Evolutionary conservation across 2,113 vertebrate species (phyloP).

Genomic region (Ariopsis seemanni): DNA sequence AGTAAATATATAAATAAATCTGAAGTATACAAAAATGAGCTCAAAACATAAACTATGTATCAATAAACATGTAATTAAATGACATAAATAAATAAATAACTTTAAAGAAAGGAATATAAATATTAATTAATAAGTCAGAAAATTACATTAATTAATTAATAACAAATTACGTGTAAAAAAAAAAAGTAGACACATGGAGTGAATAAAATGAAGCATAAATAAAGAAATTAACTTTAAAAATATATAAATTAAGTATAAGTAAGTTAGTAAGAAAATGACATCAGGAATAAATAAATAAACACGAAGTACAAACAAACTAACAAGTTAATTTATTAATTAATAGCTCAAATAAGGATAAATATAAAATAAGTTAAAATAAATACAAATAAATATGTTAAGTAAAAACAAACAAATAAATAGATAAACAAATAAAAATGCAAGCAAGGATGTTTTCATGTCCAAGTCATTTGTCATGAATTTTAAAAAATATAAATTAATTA

Average conservation of each 20-base stretch:
- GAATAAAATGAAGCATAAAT: too few species aligned
- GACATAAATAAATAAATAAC: too few species aligned
- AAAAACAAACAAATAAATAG: neutral
- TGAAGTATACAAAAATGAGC: neutral
- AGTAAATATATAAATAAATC: too few species aligned
- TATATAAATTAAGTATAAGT: neutral
- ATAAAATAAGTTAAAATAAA: neutral
- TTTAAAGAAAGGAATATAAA: too few species aligned
- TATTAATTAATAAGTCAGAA: too few species aligned
- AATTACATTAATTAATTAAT: too few species aligned
- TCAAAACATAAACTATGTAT: too few species aligned
- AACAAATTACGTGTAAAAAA: neutral
- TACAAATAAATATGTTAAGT: neutral
- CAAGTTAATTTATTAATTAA: neutral
- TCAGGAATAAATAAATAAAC: neutral
- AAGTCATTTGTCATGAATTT: too few species aligned
- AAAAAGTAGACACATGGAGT: neutral
- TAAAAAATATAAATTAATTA: too few species aligned
- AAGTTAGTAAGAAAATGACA: neutral
- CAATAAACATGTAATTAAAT: neutral
- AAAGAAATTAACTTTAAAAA: too few species aligned
- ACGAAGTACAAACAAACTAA: neutral
- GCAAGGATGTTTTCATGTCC: too few species aligned
- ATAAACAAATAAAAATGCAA: too few species aligned
- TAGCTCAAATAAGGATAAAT: neutral